phyloP scores from a whole-genome alignment of 2,797 vertebrate species.

The Netta rufina region DNA sequence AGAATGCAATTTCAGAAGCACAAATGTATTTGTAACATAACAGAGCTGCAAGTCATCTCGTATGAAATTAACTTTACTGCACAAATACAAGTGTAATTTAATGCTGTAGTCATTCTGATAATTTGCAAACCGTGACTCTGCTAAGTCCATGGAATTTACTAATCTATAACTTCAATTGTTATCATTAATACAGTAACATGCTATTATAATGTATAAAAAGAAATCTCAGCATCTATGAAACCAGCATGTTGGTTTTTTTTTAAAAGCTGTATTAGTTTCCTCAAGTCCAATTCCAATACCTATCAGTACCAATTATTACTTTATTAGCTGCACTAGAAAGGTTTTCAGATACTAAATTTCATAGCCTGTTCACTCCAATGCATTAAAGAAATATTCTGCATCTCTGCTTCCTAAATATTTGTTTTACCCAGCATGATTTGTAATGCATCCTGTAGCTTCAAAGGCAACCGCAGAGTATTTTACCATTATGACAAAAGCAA shows the following conservation, averaged over 20 bases:
- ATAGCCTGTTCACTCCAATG: background rate
- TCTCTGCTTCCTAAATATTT: background rate
- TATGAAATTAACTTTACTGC: background rate
- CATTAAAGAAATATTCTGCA: background rate
- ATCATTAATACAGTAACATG: background rate
- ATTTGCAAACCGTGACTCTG: background rate
- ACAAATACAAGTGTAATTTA: slow-evolving; percentile 21
- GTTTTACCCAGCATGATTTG: background rate
- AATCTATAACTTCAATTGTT: background rate
- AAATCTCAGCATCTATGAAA: background rate
- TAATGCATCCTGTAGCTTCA: background rate
- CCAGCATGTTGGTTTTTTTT: background rate
- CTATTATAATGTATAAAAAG: background rate
- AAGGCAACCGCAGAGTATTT: background rate
- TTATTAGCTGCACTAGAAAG: background rate
- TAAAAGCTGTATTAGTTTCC: background rate
- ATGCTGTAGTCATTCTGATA: background rate
- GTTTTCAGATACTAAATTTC: background rate
- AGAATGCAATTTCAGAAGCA: background rate
- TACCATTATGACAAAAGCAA: background rate
- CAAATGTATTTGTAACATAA: background rate
- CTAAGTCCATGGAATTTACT: background rate
- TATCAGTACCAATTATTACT: background rate
- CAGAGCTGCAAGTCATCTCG: background rate
- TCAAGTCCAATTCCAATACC: background rate